Base-by-base conservation (phyloP, 2,888 invertebrate species). In the Apotomis betuletana region DNA sequence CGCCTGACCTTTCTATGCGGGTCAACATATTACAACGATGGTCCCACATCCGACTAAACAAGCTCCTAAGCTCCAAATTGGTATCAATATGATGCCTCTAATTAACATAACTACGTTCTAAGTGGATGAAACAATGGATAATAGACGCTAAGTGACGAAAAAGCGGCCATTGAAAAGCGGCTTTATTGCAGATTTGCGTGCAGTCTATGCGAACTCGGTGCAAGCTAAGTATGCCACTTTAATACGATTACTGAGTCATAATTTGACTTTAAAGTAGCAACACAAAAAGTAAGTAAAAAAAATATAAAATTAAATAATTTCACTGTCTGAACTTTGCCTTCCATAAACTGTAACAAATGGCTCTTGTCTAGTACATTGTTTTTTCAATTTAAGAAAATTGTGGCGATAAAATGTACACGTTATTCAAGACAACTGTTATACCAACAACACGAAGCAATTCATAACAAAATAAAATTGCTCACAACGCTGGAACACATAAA, bases 1-100 rank as follows among this genome's bases (percentile, higher is more conserved):
- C 84, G 80, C 83, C 78, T 85, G 89, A 89, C 88, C 90, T 87
- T 81, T 82, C 78, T 81, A 83, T 83, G 84, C 85, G 76, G 88
- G 87, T 87, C 88, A 88, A 82, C 83, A 82, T 83, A 85, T 86
- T 87, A 84, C 83, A 86, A 80, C 83, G 84, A 86, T 81, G 81
- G 84, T 81, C 80, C 80, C 83, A 85, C 82, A 83, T 73, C 77
- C 77, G 74, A 76, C 78, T 80, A 79, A 81, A 83, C 83, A 80
- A 79, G 76, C 75, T 63, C 46, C 62, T 44, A 69, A 58, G 69
- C 64, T 52, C 55, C 55, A 38, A 64, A 73, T 68, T 65, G 73
- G 67, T 62, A 68, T 70, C 70, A 70, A 70, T 67, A 67, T 60
- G 65, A 63, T 58, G 36, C 58, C 63, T 52, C 67, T 67, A 68